phyloP scores from a whole-genome alignment of 2,113 vertebrate species.

The Grammomys surdaster region DNA sequence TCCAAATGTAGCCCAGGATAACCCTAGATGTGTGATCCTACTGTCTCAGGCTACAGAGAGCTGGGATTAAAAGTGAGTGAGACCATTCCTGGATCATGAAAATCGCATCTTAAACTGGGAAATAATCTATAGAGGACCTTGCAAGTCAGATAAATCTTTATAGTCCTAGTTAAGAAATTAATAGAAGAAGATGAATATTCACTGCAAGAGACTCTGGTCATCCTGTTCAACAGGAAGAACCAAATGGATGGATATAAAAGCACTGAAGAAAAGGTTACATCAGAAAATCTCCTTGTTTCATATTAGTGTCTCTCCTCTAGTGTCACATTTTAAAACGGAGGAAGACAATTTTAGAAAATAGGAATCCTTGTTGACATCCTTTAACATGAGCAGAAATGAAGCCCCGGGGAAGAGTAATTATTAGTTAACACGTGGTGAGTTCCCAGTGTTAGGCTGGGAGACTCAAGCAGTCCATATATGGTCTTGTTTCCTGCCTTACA shows the following conservation, averaged over 20 bases:
- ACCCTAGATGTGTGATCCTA: background rate
- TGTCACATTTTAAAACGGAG: background rate
- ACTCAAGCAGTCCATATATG: background rate
- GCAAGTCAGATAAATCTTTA: background rate
- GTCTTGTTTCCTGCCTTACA: background rate
- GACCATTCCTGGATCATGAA: background rate
- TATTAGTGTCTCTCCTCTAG: slow-evolving; percentile 42
- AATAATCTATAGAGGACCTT: background rate
- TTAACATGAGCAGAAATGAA: background rate
- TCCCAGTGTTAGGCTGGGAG: background rate
- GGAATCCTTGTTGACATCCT: background rate
- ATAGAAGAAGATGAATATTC: background rate
- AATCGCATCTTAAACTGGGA: background rate
- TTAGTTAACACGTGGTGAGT: background rate
- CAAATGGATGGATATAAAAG: background rate
- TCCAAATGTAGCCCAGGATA: too few species aligned
- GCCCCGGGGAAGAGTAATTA: background rate
- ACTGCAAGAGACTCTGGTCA: background rate
- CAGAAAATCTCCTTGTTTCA: background rate
- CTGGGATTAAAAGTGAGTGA: background rate
- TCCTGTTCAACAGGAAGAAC: background rate
- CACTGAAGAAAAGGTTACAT: background rate
- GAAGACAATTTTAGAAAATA: background rate
- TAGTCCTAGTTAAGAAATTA: background rate
- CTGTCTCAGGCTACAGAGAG: background rate